Percentiles rank a stretch among this genome's conserved stretches.
Evolutionary conservation across 2,888 invertebrate species (phyloP).

Genomic region (Diarsia brunnea): DNA sequence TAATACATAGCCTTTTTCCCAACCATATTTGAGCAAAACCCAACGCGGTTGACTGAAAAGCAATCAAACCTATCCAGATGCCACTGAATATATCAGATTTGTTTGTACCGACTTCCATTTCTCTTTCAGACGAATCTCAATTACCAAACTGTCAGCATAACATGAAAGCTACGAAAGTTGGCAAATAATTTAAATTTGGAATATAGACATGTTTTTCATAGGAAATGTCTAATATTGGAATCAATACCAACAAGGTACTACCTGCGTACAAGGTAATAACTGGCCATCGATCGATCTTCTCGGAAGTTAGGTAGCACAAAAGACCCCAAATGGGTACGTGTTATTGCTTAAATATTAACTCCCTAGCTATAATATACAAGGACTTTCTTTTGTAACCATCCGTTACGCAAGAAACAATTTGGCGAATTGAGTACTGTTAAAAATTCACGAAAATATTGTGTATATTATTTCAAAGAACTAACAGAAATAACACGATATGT

Average conservation of each 20-base stretch:
- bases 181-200: not conserved
- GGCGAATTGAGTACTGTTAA: too few species aligned
- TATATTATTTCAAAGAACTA: too few species aligned
- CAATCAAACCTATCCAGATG: constrained; percentile 10
- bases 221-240: not conserved
- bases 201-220: not conserved
- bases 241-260: not conserved
- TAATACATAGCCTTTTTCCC: not conserved
- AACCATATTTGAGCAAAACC: not conserved
- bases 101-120: not conserved
- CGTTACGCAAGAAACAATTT: not conserved
- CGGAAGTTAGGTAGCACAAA: not conserved
- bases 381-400: not conserved
- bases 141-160: not conserved
- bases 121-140: constrained; percentile 8
- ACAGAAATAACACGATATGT: too few species aligned
- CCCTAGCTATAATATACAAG: not conserved
- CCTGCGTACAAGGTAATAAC: not conserved
- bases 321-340: not conserved
- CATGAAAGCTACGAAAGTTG: not conserved
- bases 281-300: not conserved
- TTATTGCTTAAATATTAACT: not conserved
- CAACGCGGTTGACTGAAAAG: not conserved
- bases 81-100: constrained; percentile 10
- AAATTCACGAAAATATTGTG: too few species aligned